Evolutionary conservation across 92 coral and sea anemone species (phyloP).

Genomic region (Micromussa lordhowensis): DNA sequence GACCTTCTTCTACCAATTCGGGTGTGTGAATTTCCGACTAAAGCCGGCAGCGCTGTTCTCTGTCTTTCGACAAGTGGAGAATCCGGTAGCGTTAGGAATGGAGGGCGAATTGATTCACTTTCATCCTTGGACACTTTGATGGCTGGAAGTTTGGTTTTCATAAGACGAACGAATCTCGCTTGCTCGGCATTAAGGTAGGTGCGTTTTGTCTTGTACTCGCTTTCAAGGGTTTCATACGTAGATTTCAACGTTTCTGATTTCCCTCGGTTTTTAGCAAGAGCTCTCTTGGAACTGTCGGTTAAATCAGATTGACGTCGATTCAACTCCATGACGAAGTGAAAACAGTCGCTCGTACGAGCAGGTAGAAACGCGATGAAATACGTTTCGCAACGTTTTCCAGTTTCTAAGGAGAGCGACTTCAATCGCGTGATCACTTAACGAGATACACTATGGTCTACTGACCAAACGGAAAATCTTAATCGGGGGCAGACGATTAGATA

Average conservation of each 20-base stretch:
- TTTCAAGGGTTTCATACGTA: conserved; percentile 50
- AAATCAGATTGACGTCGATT: conserved; percentile 24
- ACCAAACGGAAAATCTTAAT: neutral
- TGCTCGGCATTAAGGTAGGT: conserved; percentile 57
- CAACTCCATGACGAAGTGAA: conserved; percentile 12
- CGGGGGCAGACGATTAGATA: neutral
- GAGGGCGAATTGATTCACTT: conserved; percentile 1
- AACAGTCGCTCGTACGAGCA: neutral
- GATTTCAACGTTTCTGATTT: conserved; percentile 53
- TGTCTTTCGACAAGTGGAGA: conserved; percentile 20
- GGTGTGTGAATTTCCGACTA: neutral
- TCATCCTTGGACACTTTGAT: conserved; percentile 46
- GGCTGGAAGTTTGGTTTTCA: conserved; percentile 64
- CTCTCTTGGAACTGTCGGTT: conserved; percentile 49
- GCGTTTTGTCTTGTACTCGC: conserved; percentile 44
- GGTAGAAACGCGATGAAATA: neutral
- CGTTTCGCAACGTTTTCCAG: neutral
- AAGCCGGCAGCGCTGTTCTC: neutral
- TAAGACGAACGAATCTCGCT: conserved; percentile 48
- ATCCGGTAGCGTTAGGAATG: neutral
- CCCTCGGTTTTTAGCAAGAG: conserved; percentile 52
- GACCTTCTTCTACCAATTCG: conserved; percentile 2
- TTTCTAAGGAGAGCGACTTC: neutral
- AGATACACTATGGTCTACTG: neutral
- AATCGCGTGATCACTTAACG: neutral